These are phyloP conservation scores for Nannobrachium achirus DNA, from an alignment of 2,113 vertebrate species.

Conservation along the genomic window DNA sequence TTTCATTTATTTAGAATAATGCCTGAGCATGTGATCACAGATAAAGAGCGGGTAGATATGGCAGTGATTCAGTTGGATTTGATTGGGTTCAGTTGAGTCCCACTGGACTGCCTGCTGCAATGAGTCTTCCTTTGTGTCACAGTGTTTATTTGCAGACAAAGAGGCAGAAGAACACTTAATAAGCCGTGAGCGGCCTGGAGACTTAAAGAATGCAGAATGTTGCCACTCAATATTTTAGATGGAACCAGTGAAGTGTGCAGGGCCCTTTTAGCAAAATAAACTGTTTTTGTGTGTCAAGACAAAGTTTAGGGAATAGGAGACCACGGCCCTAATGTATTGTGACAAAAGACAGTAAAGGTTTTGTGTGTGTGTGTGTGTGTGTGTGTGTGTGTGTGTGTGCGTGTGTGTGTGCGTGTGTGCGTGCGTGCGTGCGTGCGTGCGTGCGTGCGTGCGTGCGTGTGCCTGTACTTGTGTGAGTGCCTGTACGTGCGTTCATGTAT, in stretches of 20 bases:
- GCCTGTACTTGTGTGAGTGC: not conserved
- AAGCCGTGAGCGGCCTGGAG: not conserved
- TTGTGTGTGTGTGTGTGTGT: not conserved
- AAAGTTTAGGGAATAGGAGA: slow-evolving; percentile 66
- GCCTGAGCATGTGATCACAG: slow-evolving; percentile 1
- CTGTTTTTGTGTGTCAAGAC: slow-evolving; percentile 58
- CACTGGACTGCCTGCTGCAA: not conserved
- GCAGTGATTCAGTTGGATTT: slow-evolving; percentile 22
- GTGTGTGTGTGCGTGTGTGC: not conserved
- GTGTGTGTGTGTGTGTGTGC: not conserved
- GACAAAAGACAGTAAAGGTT: slow-evolving; percentile 55
- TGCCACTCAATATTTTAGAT: slow-evolving; percentile 61
- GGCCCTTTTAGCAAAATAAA: slow-evolving; percentile 69
- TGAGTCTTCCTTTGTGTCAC: not conserved
- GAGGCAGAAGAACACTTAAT: not conserved
- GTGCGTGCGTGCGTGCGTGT: not conserved
- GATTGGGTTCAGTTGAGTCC: slow-evolving; percentile 35
- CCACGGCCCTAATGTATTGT: slow-evolving; percentile 54
- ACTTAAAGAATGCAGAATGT: slow-evolving; percentile 23
- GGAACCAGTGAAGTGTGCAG: slow-evolving; percentile 63
- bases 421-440: not conserved
- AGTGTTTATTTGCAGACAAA: slow-evolving; percentile 21
- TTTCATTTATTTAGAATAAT: slow-evolving; percentile 36
- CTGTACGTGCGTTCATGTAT: no score
- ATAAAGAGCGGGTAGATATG: not conserved